phyloP scores from a whole-genome alignment of 2,113 vertebrate species.

The Camelus dromedarius region DNA sequence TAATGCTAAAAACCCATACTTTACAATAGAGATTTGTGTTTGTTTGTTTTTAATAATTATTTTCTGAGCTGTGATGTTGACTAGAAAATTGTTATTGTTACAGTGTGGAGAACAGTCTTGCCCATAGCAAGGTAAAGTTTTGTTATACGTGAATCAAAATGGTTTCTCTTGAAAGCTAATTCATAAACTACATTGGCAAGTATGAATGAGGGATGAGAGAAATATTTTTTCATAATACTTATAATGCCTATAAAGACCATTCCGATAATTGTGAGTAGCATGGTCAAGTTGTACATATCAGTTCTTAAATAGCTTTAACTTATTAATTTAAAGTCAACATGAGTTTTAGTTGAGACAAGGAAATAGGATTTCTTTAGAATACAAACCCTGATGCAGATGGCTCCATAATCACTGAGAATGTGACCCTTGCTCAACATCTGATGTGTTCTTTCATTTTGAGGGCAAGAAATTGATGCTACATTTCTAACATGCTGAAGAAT shows the following conservation, averaged over 20 bases:
- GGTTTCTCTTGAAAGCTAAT: not conserved
- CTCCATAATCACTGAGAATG: not conserved
- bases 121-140: not conserved
- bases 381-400: not conserved
- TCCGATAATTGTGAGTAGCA: not conserved
- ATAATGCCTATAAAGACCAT: not conserved
- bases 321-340: conserved; percentile 13
- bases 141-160: not conserved
- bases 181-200: not conserved
- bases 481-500: not conserved
- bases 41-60: conserved; percentile 39
- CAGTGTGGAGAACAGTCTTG: not conserved
- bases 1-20: not conserved
- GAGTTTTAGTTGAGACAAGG: conserved; percentile 41
- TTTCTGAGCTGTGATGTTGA: conserved; percentile 17
- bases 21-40: conserved; percentile 42
- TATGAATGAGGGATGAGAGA: not conserved
- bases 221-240: conserved; percentile 53
- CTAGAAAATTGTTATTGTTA: conserved; percentile 3
- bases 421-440: not conserved
- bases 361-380: conserved; percentile 23
- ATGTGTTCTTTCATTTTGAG: not conserved
- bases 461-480: not conserved
- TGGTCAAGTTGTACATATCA: not conserved
- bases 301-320: not conserved